phyloP scores from a whole-genome alignment of 2,797 vertebrate genomes.

The Onychomys torridus region DNA sequence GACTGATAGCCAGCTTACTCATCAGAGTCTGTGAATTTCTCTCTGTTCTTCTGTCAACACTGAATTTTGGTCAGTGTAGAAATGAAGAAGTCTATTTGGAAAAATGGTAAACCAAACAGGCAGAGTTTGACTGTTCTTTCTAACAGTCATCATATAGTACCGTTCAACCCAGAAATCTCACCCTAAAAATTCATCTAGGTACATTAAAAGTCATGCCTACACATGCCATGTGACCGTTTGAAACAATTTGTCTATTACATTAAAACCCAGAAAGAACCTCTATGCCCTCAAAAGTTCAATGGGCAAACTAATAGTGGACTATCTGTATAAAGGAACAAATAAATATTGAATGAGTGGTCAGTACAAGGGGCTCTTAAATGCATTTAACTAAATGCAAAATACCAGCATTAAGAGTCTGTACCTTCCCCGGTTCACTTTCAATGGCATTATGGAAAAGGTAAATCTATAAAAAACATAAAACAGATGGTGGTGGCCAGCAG shows the following conservation, averaged over 20 bases:
- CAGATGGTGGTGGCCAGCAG: not conserved
- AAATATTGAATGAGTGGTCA: not conserved
- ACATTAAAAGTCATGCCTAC: not conserved
- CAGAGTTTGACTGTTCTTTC: not conserved
- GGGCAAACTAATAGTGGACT: not conserved
- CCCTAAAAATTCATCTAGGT: not conserved
- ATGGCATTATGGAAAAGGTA: not conserved
- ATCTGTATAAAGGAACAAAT: not conserved
- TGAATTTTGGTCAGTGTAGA: not conserved
- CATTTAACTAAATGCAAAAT: slow-evolving; percentile 1
- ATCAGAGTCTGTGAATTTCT: not conserved
- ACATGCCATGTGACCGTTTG: not conserved
- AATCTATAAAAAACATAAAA: not conserved
- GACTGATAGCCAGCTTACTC: not conserved
- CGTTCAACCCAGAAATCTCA: not conserved
- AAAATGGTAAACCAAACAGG: not conserved
- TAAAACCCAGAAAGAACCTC: not conserved
- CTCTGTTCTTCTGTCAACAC: not conserved
- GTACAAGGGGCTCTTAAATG: not conserved
- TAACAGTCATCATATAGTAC: not conserved
- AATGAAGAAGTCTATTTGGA: not conserved
- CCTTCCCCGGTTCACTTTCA: not conserved
- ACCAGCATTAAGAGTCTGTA: not conserved
- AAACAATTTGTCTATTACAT: not conserved
- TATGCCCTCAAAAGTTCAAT: not conserved